Evolutionary conservation across 2,888 invertebrate species (phyloP), one percentile per base, ranked within the genome.

Genomic region (Mystacides longicornis): DNA sequence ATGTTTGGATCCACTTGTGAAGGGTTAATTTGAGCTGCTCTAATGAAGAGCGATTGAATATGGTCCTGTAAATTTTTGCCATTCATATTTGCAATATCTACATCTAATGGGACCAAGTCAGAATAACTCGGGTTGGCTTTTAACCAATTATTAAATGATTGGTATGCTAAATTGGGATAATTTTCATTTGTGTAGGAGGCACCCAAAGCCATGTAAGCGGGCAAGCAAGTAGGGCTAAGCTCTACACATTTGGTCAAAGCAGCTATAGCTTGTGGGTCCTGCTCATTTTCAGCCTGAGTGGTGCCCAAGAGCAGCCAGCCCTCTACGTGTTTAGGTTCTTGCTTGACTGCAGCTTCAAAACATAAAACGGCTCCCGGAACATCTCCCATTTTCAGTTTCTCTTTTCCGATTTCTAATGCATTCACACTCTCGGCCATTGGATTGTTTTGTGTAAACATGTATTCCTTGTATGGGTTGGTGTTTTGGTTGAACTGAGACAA

Each of bases 261-360:
- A 47, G 89, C 84, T 65, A 99, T 98, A 9, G 95, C 95, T 63
- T 85, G 78, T 2, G 91, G 89, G 72, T 99, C 98, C 74, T 89
- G 95, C 76, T 99, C 99, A 75, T 99, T 99, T 78, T 98, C 95
- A 37, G 98, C 94, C 71, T 97, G 96, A 23, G 94, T 89, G 51
- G 87, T 88, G 9, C 96, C 96, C 48, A 96, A 74, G 31, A 89
- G 74, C 60, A 88, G 83, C 96, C 96, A 96, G 1, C 87, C 89
- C 71, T 92, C 87, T 0, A 82, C 77, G 65, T 88, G 87, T 50
- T 85, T 79, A 1, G 88, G 84, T 49, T 89, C 79, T 67, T 92
- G 86, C 66, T 90, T 87, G 2, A 86, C 93, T 9, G 97, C 96
- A 51, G 93, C 93, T 74, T 99, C 99, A 74, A 99, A 98, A 66